Percentiles rank a stretch among this genome's conserved stretches.
Evolutionary conservation across 2,888 invertebrate genomes (phyloP).

Genomic region (Eristalis arbustorum): DNA sequence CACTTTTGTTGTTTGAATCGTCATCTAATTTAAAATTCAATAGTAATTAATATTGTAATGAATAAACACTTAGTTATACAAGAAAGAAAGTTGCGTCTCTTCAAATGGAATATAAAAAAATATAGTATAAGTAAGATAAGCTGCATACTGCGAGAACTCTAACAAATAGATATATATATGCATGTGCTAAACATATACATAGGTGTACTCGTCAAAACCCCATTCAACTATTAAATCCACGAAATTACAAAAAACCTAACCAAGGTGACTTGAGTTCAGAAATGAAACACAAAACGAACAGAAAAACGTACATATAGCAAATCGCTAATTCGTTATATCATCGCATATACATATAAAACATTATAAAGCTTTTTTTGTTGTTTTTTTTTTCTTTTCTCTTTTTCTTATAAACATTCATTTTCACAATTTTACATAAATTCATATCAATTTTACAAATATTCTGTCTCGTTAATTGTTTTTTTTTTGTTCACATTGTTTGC

Average conservation of each 20-base stretch:
- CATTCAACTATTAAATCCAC: constrained; percentile 12
- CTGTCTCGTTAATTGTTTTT: not conserved
- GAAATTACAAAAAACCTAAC: constrained; percentile 15
- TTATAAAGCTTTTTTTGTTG: constrained; percentile 58
- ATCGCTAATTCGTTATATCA: constrained; percentile 26
- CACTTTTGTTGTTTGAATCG: constrained; percentile 28
- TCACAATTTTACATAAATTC: constrained; percentile 20
- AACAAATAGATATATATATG: constrained; percentile 9
- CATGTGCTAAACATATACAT: not conserved
- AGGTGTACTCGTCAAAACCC: not conserved
- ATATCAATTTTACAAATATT: constrained; percentile 28
- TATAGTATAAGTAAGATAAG: constrained; percentile 27
- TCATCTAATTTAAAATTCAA: constrained; percentile 58
- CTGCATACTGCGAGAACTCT: constrained; percentile 26
- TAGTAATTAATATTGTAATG: constrained; percentile 59
- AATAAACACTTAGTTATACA: constrained; percentile 54
- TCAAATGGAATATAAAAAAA: constrained; percentile 41
- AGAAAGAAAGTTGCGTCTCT: not conserved
- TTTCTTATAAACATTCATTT: constrained; percentile 55
- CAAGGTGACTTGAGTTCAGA: not conserved
- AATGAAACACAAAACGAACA: constrained; percentile 6
- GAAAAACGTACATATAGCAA: constrained; percentile 7
- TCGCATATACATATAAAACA: constrained; percentile 61
- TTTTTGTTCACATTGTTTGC: not conserved
- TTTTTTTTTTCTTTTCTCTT: constrained; percentile 23